A percentile compares a stretch with the other conserved stretches of the same genome.
These are phyloP conservation scores for Peromyscus leucopus DNA, from an alignment of 2,113 vertebrate genomes.

Conservation along the genomic window DNA sequence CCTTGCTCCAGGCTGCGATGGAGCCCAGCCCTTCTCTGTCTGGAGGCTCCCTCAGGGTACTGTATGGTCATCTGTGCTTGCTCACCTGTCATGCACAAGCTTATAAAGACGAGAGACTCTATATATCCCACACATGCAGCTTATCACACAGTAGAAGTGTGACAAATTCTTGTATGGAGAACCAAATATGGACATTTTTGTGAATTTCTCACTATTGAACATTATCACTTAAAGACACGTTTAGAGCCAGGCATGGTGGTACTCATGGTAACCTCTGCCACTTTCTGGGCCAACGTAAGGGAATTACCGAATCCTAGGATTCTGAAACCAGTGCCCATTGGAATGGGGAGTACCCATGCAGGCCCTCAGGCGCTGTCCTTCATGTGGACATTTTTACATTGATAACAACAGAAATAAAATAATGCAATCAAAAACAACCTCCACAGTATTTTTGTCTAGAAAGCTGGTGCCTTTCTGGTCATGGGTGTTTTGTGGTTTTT, in stretches of 20 bases:
- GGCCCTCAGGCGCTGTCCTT: background rate
- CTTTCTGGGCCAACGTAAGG: too few relatives aligned
- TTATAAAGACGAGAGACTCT: background rate
- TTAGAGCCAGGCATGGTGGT: background rate
- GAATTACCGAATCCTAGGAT: too few relatives aligned
- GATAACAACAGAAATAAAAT: constrained; percentile 2
- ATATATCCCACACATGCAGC: background rate
- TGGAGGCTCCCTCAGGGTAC: background rate
- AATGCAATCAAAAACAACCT: background rate
- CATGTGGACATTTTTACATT: constrained; percentile 15
- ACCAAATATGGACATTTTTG: background rate
- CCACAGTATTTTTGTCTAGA: background rate
- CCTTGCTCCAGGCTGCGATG: background rate
- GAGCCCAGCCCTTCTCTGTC: background rate
- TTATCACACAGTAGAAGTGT: background rate
- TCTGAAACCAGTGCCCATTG: background rate
- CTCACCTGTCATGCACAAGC: background rate
- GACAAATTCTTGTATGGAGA: background rate
- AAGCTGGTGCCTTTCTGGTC: background rate
- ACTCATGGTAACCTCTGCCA: background rate
- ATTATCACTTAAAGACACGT: background rate
- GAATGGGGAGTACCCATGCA: background rate
- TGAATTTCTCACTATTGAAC: background rate
- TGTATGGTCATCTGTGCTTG: background rate
- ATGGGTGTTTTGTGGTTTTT: background rate